Evolutionary conservation across 1,140 invertebrate genomes (phyloP).

Genomic region (Pentalonia nigronervosa): DNA sequence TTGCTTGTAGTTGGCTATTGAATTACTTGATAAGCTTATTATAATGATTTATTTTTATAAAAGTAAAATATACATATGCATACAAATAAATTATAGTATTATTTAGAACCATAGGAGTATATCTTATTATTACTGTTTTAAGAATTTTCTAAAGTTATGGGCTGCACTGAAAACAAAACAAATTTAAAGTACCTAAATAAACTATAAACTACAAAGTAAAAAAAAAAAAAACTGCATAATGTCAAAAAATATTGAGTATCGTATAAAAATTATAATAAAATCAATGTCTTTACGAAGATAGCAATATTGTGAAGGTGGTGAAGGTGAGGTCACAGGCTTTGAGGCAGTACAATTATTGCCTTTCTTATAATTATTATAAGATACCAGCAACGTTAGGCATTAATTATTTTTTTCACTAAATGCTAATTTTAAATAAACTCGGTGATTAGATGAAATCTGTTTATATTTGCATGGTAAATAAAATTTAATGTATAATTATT

Average conservation of each 20-base stretch:
- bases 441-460: background rate
- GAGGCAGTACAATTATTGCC: background rate
- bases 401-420: background rate
- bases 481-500: background rate
- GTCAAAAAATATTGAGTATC: background rate
- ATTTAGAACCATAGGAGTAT: too few species aligned
- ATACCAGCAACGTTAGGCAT: background rate
- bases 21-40: background rate
- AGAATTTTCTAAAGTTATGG: too few species aligned
- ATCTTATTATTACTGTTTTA: too few species aligned
- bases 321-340: background rate
- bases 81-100: too few species aligned
- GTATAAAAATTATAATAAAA: too few species aligned
- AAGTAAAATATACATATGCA: background rate
- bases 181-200: background rate
- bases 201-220: background rate
- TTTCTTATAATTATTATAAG: background rate
- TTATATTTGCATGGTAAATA: background rate
- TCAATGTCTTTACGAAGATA: too few species aligned
- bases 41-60: background rate
- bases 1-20: background rate
- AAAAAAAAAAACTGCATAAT: background rate
- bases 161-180: background rate
- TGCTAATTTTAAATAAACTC: too few species aligned
- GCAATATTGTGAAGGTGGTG: background rate